A percentile compares a stretch with the other conserved stretches of the same genome.
Evolutionary conservation across 2,797 vertebrate species (phyloP).

Genomic region (Melopsittacus undulatus): DNA sequence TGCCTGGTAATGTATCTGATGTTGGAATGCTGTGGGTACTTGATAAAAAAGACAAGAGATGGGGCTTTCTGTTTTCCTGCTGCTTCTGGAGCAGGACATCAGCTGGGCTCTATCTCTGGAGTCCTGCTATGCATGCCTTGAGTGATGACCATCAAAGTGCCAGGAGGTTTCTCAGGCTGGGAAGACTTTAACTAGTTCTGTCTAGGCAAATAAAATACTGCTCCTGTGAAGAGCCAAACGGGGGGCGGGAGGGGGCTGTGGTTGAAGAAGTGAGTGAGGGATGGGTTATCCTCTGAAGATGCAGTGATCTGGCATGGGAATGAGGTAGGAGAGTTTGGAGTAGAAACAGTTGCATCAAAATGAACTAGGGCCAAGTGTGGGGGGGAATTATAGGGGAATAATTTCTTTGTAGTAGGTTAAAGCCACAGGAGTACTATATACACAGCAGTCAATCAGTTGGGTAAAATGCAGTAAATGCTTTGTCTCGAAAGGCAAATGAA

Average conservation of each 20-base stretch:
- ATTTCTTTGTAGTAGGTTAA: not conserved
- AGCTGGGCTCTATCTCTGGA: not conserved
- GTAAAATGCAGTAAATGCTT: not conserved
- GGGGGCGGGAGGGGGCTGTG: accelerated
- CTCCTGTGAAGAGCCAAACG: not conserved
- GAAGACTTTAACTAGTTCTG: not conserved
- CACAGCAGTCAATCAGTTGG: not conserved
- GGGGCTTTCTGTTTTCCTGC: not conserved
- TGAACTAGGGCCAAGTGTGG: not conserved
- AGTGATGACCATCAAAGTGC: not conserved
- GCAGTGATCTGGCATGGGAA: not conserved
- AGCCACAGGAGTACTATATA: not conserved
- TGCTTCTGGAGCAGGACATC: not conserved
- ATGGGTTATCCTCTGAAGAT: not conserved
- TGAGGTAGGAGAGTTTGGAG: not conserved
- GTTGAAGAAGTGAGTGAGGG: not conserved
- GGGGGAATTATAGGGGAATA: not conserved
- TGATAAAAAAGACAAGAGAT: not conserved
- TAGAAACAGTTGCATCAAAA: not conserved
- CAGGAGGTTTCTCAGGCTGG: not conserved
- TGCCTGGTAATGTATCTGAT: not conserved
- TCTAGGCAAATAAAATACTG: not conserved
- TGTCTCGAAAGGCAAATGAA: not conserved
- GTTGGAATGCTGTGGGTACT: not conserved
- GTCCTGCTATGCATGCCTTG: not conserved